Evolutionary conservation across 2,888 invertebrate genomes (phyloP), one percentile per base, ranked within the genome.

Genomic region (Coremacera marginata): DNA sequence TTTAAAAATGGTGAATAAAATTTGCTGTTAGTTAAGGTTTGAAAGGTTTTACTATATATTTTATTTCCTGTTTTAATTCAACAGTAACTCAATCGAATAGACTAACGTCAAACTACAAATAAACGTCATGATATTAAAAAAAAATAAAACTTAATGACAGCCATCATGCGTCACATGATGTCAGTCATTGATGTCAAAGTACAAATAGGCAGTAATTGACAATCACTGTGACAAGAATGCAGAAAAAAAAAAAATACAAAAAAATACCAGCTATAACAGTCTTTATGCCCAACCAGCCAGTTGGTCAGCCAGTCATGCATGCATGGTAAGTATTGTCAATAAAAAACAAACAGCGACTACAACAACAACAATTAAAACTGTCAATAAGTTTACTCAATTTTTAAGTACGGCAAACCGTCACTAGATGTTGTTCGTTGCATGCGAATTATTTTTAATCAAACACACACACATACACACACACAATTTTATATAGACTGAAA

Each of bases 151-250:
- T 7, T 44, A 44, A 25, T 60, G 57, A 60, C 71, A 51, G 52
- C 11, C 71, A 25, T 14, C 71, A 55, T 71, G 57, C 60, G 71
- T 71, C 71, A 57, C 68, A 31, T 68, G 34, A 57, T 71, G 71
- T 34, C 55, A 37, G 73, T 73, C 73, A 65, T 16, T 27, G 52
- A 62, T 72, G 72, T 72, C 72, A 62, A 51, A 72, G 72, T 34
- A 34, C 73, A 51, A 51, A 73, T 34, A 49, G 51, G 25, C 73
- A 49, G 22, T 63, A 71, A 57, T 57, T 37, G 55, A 37, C 71
- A 71, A 55, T 71, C 71, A 57, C 70, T n/a, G 57, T 52, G 71
- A 55, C 57, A 68, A 44, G 51, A 31, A 71, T n/a, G 37, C n/a
- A 19, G 19, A 68, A 44, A 0, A 25, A 11, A 22, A 51, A 44